Evolutionary conservation across 2,888 invertebrate genomes (phyloP).

Genomic region (Sarcophaga carnaria): DNA sequence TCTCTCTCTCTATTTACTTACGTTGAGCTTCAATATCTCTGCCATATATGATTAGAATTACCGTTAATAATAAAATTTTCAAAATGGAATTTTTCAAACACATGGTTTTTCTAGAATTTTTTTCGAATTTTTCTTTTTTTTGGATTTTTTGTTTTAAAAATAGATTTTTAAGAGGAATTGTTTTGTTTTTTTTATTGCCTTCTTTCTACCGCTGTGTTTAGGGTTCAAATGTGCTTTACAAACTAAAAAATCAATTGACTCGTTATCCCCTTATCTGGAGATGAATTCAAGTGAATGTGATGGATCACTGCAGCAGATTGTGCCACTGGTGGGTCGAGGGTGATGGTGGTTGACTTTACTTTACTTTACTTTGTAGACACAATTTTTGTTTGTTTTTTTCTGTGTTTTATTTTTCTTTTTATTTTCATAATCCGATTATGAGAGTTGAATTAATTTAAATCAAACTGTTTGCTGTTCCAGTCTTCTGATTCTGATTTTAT

Average conservation of each 20-base stretch:
- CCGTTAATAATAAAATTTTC: conserved; percentile 58
- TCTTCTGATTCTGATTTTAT: conserved; percentile 51
- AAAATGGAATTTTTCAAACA: conserved; percentile 37
- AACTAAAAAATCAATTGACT: conserved; percentile 56
- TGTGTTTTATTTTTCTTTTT: no score
- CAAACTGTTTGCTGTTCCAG: conserved; percentile 32
- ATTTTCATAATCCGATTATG: conserved; percentile 50
- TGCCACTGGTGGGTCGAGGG: conserved; percentile 1
- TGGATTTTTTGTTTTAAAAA: not conserved
- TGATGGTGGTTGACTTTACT: conserved; percentile 18
- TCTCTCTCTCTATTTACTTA: conserved; percentile 54
- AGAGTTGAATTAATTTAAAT: conserved; percentile 50
- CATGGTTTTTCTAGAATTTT: conserved; percentile 31
- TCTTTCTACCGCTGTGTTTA: conserved; percentile 64
- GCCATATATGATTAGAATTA: conserved; percentile 54
- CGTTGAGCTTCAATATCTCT: conserved; percentile 68
- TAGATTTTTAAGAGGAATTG: not conserved
- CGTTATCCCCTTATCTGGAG: conserved; percentile 31
- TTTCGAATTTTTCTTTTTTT: conserved; percentile 11
- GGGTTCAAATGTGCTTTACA: conserved; percentile 64
- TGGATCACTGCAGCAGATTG: not conserved
- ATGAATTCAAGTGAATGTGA: conserved; percentile 3
- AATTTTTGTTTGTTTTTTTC: conserved; percentile 7
- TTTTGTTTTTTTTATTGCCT: not conserved
- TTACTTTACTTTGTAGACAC: conserved; percentile 36